phyloP scores from a whole-genome alignment of 1,140 invertebrate genomes.

The Helicorthomorpha holstii region DNA sequence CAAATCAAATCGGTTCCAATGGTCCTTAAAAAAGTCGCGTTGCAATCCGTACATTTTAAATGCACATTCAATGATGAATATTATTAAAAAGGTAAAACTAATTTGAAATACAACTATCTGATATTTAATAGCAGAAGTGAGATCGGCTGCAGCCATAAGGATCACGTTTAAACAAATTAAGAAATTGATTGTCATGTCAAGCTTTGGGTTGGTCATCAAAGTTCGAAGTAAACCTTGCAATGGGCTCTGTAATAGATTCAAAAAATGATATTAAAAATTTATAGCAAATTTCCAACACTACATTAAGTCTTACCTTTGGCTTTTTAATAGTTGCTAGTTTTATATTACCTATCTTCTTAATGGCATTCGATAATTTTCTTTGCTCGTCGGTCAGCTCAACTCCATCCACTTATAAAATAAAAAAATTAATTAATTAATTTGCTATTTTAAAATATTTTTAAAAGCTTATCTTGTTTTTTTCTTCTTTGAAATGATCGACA shows the following conservation, averaged over 20 bases:
- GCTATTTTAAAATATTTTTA: no score
- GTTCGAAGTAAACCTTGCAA: slow-evolving; percentile 92
- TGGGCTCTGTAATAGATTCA: slow-evolving; percentile 54
- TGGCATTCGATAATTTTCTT: slow-evolving; percentile 99
- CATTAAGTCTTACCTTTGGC: slow-evolving; percentile 73
- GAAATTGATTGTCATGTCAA: slow-evolving; percentile 98
- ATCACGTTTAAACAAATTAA: slow-evolving; percentile 98
- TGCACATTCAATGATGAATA: slow-evolving; percentile 93
- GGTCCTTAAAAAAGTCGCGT: slow-evolving; percentile 96
- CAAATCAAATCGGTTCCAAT: slow-evolving; percentile 99
- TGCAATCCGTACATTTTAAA: slow-evolving; percentile 92
- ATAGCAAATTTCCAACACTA: slow-evolving; percentile 8
- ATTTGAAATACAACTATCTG: slow-evolving; percentile 68
- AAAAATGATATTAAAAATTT: slow-evolving; percentile 15
- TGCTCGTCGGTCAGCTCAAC: slow-evolving; percentile 99
- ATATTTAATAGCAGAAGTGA: slow-evolving; percentile 67
- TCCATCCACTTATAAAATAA: no score
- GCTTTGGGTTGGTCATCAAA: slow-evolving; percentile 93
- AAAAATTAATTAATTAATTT: no score
- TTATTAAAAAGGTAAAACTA: slow-evolving; percentile 93
- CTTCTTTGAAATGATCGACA: slow-evolving; percentile 97
- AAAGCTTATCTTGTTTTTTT: slow-evolving; percentile 72
- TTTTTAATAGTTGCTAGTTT: slow-evolving; percentile 96
- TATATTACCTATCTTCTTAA: slow-evolving; percentile 99
- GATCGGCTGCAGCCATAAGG: slow-evolving; percentile 95